Evolutionary conservation across 1,140 invertebrate genomes (phyloP), one percentile per base, ranked within the genome.

Genomic region (Conus betulinus): DNA sequence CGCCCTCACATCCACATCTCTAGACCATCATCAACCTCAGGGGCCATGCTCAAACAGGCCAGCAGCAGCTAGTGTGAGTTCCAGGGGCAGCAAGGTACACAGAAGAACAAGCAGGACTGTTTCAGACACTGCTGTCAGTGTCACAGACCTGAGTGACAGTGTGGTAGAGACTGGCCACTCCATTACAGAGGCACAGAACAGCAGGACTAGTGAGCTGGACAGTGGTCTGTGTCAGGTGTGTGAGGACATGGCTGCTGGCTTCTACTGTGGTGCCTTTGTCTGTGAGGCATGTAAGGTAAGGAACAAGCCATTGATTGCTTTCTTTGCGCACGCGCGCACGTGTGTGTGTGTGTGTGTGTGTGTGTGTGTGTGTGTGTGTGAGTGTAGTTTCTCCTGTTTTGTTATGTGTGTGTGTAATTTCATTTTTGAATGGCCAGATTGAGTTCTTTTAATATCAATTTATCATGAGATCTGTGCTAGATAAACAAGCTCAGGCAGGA

Each of bases 231-330:
- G 95, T 89, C 93, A 95, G 85, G 94, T 95, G 39, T 95, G 95
- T 91, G 94, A 93, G 10, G 95, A 95, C 85, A 89, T 92, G 11
- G 93, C 95, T 39, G 94, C 94, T 55, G 95, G 95, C 25, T 95
- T 95, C 88, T 95, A 95, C 90, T 95, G 95, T 91, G 94, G 94
- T 11, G 95, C 95, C 0, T 94, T 94, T 83, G 94, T 95, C 27
- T 95, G 95, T 92, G 95, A 95, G 89, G 95, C 95, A 17, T 95
- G 95, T 87, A 95, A 95, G 94, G 95, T 95, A 93, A 91, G 87
- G 15, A 15, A 15, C 57, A 60, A 11, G 57, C 55, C 15, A 15
- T 60, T 60, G 39, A 39, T 39, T 3, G 39, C 39, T 39, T 3
- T 39, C n/a, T n/a, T n/a, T n/a, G n/a, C n/a, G n/a, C n/a, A n/a